Conservation (phyloP, 1,140 invertebrate species). For the Dufourea novaeangliae region DNA sequence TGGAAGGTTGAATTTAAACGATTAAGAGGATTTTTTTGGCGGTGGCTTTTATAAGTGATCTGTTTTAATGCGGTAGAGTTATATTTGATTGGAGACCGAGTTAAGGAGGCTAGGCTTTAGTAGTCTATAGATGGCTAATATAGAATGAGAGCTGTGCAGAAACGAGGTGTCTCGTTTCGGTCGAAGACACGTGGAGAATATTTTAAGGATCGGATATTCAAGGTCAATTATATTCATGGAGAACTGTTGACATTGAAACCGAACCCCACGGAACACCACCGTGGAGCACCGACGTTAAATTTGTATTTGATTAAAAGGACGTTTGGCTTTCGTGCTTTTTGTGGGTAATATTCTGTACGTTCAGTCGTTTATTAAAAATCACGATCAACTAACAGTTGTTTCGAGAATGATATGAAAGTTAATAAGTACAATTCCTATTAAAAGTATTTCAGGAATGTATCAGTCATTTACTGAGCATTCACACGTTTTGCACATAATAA, state of each 20-base stretch:
- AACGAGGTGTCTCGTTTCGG: conserved; percentile 30
- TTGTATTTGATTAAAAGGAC: too few species aligned
- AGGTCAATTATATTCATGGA: conserved; percentile 41
- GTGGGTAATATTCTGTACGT: too few species aligned
- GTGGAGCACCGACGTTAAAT: neutral
- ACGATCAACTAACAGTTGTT: too few species aligned
- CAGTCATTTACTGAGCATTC: too few species aligned
- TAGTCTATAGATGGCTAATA: conserved; percentile 4
- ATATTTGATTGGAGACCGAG: conserved; percentile 3
- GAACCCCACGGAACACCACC: neutral
- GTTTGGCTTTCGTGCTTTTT: too few species aligned
- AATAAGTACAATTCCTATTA: too few species aligned
- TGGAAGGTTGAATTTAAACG: neutral
- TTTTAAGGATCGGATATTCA: conserved; percentile 48
- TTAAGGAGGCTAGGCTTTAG: neutral
- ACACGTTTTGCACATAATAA: too few species aligned
- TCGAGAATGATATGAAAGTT: too few species aligned
- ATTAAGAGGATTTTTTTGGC: too few species aligned
- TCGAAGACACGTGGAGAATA: conserved; percentile 16
- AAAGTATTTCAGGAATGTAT: too few species aligned
- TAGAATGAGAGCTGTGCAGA: conserved; percentile 3
- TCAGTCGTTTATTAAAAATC: too few species aligned
- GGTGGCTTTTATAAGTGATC: too few species aligned
- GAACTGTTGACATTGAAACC: conserved; percentile 6
- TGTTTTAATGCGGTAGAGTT: neutral